Evolutionary conservation across 2,888 invertebrate species (phyloP).

Genomic region (Epiblema foenella): DNA sequence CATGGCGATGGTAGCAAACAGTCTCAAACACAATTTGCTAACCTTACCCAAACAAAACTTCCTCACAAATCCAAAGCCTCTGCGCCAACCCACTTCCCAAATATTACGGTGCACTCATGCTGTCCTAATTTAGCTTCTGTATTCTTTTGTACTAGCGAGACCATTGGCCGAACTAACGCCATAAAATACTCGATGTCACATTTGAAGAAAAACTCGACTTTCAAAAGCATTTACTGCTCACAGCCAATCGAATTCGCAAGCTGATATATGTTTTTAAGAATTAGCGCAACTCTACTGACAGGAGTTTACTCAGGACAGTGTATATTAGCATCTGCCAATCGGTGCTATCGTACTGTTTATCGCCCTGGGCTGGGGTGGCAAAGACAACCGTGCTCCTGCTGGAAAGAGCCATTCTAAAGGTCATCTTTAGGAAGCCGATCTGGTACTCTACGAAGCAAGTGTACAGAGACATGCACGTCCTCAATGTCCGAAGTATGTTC

Average conservation of each 20-base stretch:
- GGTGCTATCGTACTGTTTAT: background rate
- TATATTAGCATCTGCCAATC: background rate
- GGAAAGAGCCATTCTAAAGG: background rate
- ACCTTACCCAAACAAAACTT: constrained; percentile 44
- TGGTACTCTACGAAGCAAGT: background rate
- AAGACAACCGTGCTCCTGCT: background rate
- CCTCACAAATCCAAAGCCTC: constrained; percentile 22
- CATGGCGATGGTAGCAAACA: constrained; percentile 17
- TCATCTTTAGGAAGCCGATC: background rate
- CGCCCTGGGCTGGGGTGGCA: background rate
- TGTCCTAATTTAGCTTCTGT: background rate
- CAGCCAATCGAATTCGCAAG: background rate
- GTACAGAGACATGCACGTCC: background rate
- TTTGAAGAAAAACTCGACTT: too few relatives aligned
- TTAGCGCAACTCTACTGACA: background rate
- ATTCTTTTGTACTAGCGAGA: background rate
- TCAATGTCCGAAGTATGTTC: too few relatives aligned
- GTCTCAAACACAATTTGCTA: constrained; percentile 40
- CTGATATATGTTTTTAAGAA: background rate
- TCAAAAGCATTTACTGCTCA: background rate
- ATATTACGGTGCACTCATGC: constrained; percentile 30
- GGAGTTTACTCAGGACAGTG: background rate
- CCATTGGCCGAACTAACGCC: background rate
- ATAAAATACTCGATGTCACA: too few relatives aligned
- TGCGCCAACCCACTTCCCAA: background rate